A percentile compares a stretch with the other conserved stretches of the same genome.
Evolutionary conservation across 2,888 invertebrate species (phyloP).

Genomic region (Morpho deidamia): DNA sequence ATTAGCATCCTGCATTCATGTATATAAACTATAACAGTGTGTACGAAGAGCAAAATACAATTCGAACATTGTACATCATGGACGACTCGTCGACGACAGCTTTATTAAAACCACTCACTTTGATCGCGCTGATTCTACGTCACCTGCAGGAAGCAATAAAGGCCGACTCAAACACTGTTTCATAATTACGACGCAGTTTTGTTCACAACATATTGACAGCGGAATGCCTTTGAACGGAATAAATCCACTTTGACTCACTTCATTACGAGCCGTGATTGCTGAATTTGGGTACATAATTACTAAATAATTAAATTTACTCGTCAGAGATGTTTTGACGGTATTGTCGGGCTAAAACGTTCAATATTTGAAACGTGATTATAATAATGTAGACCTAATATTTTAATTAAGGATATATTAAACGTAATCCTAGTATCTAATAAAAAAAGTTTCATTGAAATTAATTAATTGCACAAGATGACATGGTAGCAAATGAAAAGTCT

Average conservation of each 20-base stretch:
- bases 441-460: not conserved
- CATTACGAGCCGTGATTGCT: conserved; percentile 43
- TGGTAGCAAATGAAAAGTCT: not conserved
- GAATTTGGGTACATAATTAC: conserved; percentile 36
- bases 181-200: conserved; percentile 59
- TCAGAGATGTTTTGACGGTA: conserved; percentile 13
- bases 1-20: too few species aligned
- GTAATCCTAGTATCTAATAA: not conserved
- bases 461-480: not conserved
- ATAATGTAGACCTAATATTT: not conserved
- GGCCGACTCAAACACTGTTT: conserved; percentile 46
- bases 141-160: conserved; percentile 70
- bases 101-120: conserved; percentile 71
- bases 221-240: conserved; percentile 54
- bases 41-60: too few species aligned
- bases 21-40: too few species aligned
- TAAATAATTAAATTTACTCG: conserved; percentile 30
- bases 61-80: not conserved
- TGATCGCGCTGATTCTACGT: conserved; percentile 65
- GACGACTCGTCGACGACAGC: conserved; percentile 31
- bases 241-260: conserved; percentile 50
- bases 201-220: conserved; percentile 55
- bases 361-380: not conserved
- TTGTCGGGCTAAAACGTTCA: not conserved
- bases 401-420: not conserved